phyloP scores from a whole-genome alignment of 2,888 invertebrate genomes.

The Diarsia brunnea region DNA sequence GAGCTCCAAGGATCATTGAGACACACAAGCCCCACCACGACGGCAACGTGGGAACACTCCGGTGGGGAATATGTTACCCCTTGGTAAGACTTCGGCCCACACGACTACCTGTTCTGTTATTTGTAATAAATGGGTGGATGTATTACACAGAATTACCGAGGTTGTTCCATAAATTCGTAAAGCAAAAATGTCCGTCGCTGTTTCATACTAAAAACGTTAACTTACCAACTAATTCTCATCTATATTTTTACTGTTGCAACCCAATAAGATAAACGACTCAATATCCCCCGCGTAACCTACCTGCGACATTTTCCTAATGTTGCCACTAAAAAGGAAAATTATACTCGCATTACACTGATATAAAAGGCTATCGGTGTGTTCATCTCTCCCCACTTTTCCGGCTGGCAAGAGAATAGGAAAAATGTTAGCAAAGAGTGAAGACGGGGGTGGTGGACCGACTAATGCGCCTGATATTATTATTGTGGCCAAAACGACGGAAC shows the following conservation, averaged over 20 bases:
- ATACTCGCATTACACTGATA: constrained; percentile 80
- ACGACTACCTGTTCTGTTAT: no score
- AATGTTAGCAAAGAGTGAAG: constrained; percentile 70
- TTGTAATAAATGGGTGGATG: no score
- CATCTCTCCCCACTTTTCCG: constrained; percentile 81
- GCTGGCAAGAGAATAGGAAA: constrained; percentile 72
- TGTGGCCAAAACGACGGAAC: constrained; percentile 81
- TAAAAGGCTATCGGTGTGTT: constrained; percentile 79
- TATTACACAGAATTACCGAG: no score
- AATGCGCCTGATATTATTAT: constrained; percentile 83
- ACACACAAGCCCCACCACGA: no score
- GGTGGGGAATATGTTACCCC: no score
- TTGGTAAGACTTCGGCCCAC: no score
- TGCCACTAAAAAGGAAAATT: constrained; percentile 75
- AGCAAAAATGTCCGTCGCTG: neutral
- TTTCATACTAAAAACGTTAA: neutral
- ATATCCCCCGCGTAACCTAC: constrained; percentile 49
- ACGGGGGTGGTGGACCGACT: constrained; percentile 80
- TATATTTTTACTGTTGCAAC: constrained; percentile 15
- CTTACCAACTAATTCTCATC: neutral
- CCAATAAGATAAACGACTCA: constrained; percentile 44
- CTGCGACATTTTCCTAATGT: constrained; percentile 66
- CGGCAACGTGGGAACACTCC: no score
- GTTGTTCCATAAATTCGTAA: no score
- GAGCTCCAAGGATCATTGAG: no score